phyloP scores from a whole-genome alignment of 2,113 vertebrate genomes.

The Dromiciops gliroides region DNA sequence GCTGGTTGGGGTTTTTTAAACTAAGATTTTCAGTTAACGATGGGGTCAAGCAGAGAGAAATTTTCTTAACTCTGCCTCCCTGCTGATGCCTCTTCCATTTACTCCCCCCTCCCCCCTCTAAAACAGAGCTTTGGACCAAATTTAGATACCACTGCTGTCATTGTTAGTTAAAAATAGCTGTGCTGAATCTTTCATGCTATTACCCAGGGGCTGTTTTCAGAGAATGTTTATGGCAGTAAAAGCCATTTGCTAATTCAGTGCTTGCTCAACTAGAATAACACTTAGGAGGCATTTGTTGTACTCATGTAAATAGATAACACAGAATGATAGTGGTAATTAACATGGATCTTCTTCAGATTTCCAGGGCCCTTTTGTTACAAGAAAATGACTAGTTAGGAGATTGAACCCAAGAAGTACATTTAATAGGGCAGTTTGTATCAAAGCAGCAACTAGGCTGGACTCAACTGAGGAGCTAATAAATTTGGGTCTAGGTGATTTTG shows the following conservation, averaged over 20 bases:
- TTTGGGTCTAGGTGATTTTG: rapidly evolving
- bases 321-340: not conserved
- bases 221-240: slow-evolving; percentile 62
- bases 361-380: not conserved
- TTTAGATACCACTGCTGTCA: slow-evolving; percentile 49
- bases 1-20: not conserved
- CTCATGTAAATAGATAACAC: not conserved
- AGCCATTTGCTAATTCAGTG: slow-evolving; percentile 44
- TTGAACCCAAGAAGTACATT: not conserved
- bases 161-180: slow-evolving; percentile 69
- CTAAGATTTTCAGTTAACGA: not conserved
- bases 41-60: not conserved
- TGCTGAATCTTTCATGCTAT: slow-evolving; percentile 6
- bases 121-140: slow-evolving; percentile 16
- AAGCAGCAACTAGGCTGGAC: not conserved
- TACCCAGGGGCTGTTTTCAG: slow-evolving; percentile 59
- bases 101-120: not conserved
- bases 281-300: not conserved
- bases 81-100: not conserved
- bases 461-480: rapidly evolving
- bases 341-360: not conserved
- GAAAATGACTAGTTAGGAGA: not conserved
- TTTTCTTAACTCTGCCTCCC: not conserved
- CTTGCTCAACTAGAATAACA: slow-evolving; percentile 28
- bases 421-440: not conserved